phyloP scores from a whole-genome alignment of 2,113 vertebrate species.

The Oenanthe melanoleuca region DNA sequence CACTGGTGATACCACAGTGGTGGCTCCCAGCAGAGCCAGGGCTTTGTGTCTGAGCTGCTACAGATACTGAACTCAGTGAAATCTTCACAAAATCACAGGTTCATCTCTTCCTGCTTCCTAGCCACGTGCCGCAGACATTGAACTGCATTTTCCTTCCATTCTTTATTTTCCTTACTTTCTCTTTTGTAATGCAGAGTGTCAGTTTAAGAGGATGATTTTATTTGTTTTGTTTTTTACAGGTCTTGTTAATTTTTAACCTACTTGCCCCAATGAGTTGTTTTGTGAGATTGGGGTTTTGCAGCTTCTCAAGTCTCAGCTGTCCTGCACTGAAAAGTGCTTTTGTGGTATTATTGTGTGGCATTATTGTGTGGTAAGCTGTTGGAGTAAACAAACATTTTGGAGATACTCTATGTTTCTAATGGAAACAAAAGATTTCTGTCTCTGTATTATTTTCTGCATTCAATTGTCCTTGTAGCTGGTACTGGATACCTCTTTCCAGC shows the following conservation, averaged over 20 bases:
- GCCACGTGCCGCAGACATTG: not conserved
- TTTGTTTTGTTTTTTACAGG: not conserved
- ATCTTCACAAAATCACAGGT: not conserved
- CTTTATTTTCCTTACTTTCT: not conserved
- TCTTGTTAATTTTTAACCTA: not conserved
- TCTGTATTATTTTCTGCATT: not conserved
- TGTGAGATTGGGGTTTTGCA: not conserved
- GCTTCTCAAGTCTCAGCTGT: not conserved
- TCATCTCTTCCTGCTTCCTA: not conserved
- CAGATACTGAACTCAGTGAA: not conserved
- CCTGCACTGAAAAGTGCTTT: not conserved
- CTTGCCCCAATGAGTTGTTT: not conserved
- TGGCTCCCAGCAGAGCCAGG: not conserved
- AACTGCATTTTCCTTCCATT: not conserved
- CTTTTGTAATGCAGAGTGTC: not conserved
- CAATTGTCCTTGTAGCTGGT: not conserved
- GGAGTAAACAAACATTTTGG: not conserved
- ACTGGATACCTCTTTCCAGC: not conserved
- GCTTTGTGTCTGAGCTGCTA: not conserved
- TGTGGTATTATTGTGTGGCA: not conserved
- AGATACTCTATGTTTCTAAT: not conserved
- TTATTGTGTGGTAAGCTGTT: not conserved
- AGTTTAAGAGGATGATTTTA: not conserved
- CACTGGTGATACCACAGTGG: not conserved
- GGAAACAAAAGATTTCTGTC: not conserved